Conservation (phyloP, 2,797 vertebrate genomes). For the Mastacembelus armatus region DNA sequence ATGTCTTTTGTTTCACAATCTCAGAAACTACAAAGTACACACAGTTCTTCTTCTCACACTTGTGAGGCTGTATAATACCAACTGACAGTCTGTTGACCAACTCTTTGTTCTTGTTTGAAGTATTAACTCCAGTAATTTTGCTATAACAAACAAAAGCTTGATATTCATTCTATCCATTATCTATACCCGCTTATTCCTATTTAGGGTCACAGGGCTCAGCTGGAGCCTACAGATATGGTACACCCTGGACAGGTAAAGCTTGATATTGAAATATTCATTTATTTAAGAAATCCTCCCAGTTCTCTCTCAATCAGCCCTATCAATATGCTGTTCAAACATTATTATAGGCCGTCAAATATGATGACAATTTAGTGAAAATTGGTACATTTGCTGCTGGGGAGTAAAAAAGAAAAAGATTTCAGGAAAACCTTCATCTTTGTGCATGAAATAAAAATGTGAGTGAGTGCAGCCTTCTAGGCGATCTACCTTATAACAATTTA, state of each 20-base stretch:
- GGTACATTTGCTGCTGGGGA: not conserved
- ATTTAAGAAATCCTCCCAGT: too few relatives aligned
- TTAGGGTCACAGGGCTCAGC: too few relatives aligned
- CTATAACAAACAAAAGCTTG: not conserved
- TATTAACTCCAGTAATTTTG: not conserved
- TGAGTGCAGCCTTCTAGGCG: not conserved
- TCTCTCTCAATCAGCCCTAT: not conserved
- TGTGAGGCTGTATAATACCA: too few relatives aligned
- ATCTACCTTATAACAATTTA: not conserved
- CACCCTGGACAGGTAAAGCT: too few relatives aligned
- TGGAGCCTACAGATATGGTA: too few relatives aligned
- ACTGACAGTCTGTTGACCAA: too few relatives aligned
- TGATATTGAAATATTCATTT: too few relatives aligned
- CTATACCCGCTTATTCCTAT: too few relatives aligned
- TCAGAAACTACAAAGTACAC: constrained; percentile 8
- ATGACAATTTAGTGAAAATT: not conserved
- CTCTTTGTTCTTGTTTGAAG: too few relatives aligned
- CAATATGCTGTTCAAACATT: not conserved
- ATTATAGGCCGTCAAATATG: not conserved
- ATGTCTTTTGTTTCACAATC: constrained; percentile 5
- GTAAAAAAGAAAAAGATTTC: not conserved
- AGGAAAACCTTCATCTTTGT: not conserved
- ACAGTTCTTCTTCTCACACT: not conserved
- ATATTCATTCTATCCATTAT: too few relatives aligned
- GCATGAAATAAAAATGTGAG: not conserved